These are phyloP conservation scores for Myrmecophaga tridactyla DNA, from an alignment of 2,113 vertebrate genomes.

Conservation along the genomic window DNA sequence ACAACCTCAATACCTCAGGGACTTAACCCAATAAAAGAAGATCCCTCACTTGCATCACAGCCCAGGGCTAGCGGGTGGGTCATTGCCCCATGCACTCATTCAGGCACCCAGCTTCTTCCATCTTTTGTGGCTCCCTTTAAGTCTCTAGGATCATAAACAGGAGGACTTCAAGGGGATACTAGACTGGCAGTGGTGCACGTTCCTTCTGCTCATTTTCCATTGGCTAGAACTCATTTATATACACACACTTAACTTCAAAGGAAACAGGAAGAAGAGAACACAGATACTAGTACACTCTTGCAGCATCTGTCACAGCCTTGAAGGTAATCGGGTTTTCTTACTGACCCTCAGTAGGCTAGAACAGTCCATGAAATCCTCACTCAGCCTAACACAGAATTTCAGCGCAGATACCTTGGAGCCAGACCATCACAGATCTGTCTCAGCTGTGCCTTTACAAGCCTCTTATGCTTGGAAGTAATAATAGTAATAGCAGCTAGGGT, in stretches of 20 bases:
- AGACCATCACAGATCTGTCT: not conserved
- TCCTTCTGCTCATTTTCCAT: not conserved
- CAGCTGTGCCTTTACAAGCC: not conserved
- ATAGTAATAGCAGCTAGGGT: not conserved
- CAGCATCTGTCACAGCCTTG: not conserved
- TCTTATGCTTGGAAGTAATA: not conserved
- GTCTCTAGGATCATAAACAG: not conserved
- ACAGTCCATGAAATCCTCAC: not conserved
- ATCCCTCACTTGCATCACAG: not conserved
- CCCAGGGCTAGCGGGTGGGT: fast-evolving
- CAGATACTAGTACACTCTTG: not conserved
- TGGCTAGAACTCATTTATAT: not conserved
- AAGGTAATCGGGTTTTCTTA: not conserved
- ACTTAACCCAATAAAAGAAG: not conserved
- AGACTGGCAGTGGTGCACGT: not conserved
- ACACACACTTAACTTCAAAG: not conserved
- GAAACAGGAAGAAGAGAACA: not conserved
- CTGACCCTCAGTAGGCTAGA: not conserved
- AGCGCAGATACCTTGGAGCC: no score
- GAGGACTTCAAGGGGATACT: not conserved
- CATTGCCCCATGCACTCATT: not conserved
- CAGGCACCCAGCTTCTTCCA: not conserved
- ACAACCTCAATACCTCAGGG: not conserved
- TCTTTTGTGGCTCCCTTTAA: not conserved
- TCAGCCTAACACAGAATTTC: no score